Conservation (phyloP, 2,888 invertebrate species). For the Pocota personata region DNA sequence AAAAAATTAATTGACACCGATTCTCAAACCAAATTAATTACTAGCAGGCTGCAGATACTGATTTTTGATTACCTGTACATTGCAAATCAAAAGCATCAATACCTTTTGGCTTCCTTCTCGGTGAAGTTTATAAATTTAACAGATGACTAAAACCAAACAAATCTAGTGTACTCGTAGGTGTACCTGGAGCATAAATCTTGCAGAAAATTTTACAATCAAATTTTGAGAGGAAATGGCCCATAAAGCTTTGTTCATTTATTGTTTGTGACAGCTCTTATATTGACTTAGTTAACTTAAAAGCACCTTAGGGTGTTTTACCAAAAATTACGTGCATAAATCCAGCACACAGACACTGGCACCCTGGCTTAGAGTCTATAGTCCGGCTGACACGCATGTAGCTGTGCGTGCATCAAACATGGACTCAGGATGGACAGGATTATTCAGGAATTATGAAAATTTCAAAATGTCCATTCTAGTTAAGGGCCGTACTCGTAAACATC, state of each 20-base stretch:
- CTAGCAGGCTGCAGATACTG: too few species aligned
- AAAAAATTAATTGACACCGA: too few species aligned
- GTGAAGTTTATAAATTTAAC: too few species aligned
- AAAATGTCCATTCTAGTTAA: conserved; percentile 32
- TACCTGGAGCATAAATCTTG: conserved; percentile 53
- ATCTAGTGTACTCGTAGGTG: neutral
- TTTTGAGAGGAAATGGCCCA: conserved; percentile 67
- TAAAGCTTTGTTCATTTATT: conserved; percentile 73
- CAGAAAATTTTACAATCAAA: conserved; percentile 71
- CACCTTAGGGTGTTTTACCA: conserved; percentile 61
- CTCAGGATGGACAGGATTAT: conserved; percentile 54
- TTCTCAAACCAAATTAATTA: too few species aligned
- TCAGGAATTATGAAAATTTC: conserved; percentile 65
- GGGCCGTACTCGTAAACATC: conserved; percentile 29
- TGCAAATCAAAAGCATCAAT: too few species aligned
- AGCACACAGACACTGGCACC: neutral
- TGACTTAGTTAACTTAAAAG: conserved; percentile 72
- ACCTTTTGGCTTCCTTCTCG: too few species aligned
- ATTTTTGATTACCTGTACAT: too few species aligned
- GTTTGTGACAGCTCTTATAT: conserved; percentile 75
- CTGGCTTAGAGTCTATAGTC: neutral
- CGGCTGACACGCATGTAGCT: conserved; percentile 47
- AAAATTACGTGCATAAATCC: conserved; percentile 64
- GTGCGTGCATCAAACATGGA: conserved; percentile 41
- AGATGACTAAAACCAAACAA: conserved; percentile 27